Evolutionary conservation across 2,113 vertebrate species (phyloP).

Genomic region (Bos taurus): ARS-UCD2.0 NC_037350.1:42149001-42149500

Average conservation of each 20-base stretch:
- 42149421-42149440: neutral
- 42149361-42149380: neutral
- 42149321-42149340: neutral
- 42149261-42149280: neutral
- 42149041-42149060: neutral
- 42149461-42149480: neutral
- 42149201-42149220: neutral
- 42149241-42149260: neutral
- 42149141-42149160: neutral
- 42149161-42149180: neutral
- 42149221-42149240: neutral
- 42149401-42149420: neutral
- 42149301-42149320: neutral
- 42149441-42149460: neutral
- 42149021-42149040: neutral
- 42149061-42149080: neutral
- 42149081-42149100: neutral
- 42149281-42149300: neutral
- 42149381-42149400: neutral
- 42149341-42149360: neutral
- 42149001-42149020: neutral
- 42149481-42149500: neutral
- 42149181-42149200: neutral
- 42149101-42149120: neutral
- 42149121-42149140: neutral